Conservation (phyloP, 1,140 invertebrate genomes). For the Papilio polytes region DNA sequence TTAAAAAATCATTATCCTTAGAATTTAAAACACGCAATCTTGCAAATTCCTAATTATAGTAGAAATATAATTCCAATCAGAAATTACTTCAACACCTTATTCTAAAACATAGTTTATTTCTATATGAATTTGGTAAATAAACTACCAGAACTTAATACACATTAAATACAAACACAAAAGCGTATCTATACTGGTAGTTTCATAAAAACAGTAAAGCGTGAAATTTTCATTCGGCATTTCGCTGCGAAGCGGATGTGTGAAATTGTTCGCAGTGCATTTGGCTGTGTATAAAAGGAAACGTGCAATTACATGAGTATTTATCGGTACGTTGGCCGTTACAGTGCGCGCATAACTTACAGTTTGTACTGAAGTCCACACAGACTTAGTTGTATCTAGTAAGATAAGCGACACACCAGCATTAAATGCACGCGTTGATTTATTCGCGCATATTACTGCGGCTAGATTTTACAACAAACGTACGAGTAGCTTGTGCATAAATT, state of each 20-base stretch:
- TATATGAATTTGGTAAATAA: neutral
- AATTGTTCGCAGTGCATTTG: constrained; percentile 41
- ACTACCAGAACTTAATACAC: neutral
- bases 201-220: constrained; percentile 37
- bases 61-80: too few species aligned
- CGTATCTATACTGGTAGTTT: neutral
- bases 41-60: too few species aligned
- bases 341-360: constrained; percentile 39
- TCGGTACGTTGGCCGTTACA: constrained; percentile 35
- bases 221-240: constrained; percentile 38
- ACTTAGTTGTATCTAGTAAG: constrained; percentile 41
- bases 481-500: constrained; percentile 32
- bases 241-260: constrained; percentile 39
- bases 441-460: constrained; percentile 31
- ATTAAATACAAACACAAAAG: constrained; percentile 17
- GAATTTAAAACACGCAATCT: neutral
- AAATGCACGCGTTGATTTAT: constrained; percentile 40
- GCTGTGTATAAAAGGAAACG: constrained; percentile 40
- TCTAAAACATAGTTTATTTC: too few species aligned
- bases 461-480: constrained; percentile 35
- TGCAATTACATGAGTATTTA: constrained; percentile 40
- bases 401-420: constrained; percentile 35
- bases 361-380: constrained; percentile 36
- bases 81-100: too few species aligned
- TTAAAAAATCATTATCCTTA: too few species aligned